Evolutionary conservation across 1,140 invertebrate species (phyloP).

Genomic region (Megalopta genalis): DNA sequence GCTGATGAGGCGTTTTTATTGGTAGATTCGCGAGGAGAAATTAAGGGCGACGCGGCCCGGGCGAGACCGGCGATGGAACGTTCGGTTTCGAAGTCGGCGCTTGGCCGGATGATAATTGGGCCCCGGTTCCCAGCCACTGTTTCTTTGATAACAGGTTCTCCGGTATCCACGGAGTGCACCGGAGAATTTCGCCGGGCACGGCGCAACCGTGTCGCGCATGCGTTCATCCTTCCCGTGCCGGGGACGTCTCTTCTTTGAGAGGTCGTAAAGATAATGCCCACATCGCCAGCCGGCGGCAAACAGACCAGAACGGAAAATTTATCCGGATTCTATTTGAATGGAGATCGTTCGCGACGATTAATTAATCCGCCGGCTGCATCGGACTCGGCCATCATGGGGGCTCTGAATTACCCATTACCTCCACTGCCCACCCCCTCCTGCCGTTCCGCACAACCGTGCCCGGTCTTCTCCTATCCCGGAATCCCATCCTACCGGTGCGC

Average conservation of each 20-base stretch:
- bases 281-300: constrained; percentile 55
- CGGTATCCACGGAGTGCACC: constrained; percentile 54
- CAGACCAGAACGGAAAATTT: constrained; percentile 59
- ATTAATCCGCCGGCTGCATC: constrained; percentile 55
- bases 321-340: constrained; percentile 63
- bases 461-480: too few species aligned
- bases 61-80: constrained; percentile 13
- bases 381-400: constrained; percentile 51
- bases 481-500: neutral
- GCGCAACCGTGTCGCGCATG: constrained; percentile 54
- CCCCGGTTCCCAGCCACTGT: constrained; percentile 65
- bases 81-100: constrained; percentile 23
- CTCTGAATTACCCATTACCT: constrained; percentile 12
- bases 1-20: neutral
- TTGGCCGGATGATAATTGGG: constrained; percentile 64
- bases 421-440: neutral
- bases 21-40: neutral
- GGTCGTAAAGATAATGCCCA: constrained; percentile 75
- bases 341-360: constrained; percentile 58
- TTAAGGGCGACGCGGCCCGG: constrained; percentile 22
- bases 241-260: constrained; percentile 58
- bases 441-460: too few species aligned
- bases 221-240: constrained; percentile 44
- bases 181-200: constrained; percentile 12
- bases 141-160: constrained; percentile 70